phyloP scores from a whole-genome alignment of 2,113 vertebrate genomes.

The Myrmophylax atrothorax region DNA sequence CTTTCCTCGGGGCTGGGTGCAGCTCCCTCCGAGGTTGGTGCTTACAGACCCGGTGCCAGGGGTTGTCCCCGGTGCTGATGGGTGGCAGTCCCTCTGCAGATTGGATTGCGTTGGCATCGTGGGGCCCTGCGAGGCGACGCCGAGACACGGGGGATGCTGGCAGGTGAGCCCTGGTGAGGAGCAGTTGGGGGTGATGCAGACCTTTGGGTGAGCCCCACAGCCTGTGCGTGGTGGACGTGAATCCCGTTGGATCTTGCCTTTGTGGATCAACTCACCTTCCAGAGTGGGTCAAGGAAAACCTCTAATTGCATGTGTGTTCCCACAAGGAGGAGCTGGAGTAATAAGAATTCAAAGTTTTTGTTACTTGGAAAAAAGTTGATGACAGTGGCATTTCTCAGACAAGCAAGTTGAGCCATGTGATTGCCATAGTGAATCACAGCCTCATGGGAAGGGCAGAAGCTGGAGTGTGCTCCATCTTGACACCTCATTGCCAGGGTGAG shows the following conservation, averaged over 20 bases:
- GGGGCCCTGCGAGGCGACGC: not conserved
- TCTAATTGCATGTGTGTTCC: not conserved
- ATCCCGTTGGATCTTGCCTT: not conserved
- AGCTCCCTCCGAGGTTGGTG: not conserved
- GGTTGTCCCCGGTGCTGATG: not conserved
- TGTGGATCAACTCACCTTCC: not conserved
- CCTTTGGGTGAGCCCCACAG: not conserved
- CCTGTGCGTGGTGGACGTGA: rapidly evolving
- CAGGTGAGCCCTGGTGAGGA: not conserved
- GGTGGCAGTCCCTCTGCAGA: not conserved
- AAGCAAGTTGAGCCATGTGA: not conserved
- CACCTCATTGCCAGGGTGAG: rapidly evolving
- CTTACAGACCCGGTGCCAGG: rapidly evolving
- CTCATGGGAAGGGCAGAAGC: not conserved
- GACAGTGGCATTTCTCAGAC: not conserved
- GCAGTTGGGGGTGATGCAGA: not conserved
- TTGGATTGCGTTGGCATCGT: not conserved
- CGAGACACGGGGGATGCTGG: not conserved
- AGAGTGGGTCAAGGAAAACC: not conserved
- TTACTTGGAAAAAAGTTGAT: not conserved
- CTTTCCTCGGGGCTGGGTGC: not conserved
- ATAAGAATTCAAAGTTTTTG: not conserved
- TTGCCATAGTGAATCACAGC: not conserved
- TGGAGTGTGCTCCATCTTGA: not conserved
- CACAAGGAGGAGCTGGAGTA: not conserved